Conservation (phyloP, 2,888 invertebrate genomes). For the Conus canariensis region DNA sequence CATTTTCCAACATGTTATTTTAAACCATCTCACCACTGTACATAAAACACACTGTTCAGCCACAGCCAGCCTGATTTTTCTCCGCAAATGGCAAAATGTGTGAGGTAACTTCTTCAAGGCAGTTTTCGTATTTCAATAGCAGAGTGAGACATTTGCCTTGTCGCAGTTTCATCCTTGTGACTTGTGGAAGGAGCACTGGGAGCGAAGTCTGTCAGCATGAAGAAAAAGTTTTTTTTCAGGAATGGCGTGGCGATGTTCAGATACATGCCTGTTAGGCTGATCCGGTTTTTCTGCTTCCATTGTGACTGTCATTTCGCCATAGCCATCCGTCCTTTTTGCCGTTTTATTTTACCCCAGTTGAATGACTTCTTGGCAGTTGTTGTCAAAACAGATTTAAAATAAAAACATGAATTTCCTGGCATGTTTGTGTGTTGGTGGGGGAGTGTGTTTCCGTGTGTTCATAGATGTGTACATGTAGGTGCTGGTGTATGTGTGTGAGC, state of each 20-base stretch:
- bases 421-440: not conserved
- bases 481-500: not conserved
- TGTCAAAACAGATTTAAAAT: constrained; percentile 13
- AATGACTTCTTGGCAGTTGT: not conserved
- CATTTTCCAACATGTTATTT: too few species aligned
- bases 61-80: not conserved
- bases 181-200: too few species aligned
- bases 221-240: too few species aligned
- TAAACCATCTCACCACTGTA: not conserved
- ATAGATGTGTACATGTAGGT: not conserved
- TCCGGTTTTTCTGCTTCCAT: not conserved
- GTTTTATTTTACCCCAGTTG: not conserved
- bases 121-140: not conserved
- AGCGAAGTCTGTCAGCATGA: too few species aligned
- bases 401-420: constrained; percentile 6
- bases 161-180: not conserved
- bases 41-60: not conserved
- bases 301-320: constrained; percentile 8
- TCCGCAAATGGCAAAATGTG: not conserved
- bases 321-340: not conserved
- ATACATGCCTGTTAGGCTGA: not conserved
- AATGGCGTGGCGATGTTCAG: not conserved
- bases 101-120: not conserved
- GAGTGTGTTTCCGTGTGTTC: not conserved
- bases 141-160: not conserved